Base-by-base conservation (phyloP, 2,113 vertebrate genomes). In the Hiodon tergisus region DNA sequence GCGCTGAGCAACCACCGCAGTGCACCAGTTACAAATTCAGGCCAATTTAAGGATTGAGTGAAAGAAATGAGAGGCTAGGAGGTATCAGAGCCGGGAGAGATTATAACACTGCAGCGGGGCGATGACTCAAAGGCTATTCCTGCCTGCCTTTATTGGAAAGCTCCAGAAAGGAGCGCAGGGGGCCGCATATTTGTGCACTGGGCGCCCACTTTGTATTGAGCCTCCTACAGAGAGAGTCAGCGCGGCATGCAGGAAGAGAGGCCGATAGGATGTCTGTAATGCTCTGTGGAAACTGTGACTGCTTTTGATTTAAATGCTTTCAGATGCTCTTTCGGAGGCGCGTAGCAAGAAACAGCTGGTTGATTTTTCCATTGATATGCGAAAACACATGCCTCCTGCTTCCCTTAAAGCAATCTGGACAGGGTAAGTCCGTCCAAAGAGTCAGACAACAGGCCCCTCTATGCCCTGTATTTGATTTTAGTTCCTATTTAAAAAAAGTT, bases 231-330 rank as follows among this genome's bases (percentile, higher is more conserved):
- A 79, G 87, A 65, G 47, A 77, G 83, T 81, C 86, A 68, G 72
- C 77, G 10, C 86, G 81, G 85, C 85, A 75, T 77, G 83, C 10
- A n/a, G 76, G 76, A 83, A 82, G 84, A 31, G 31, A 31, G 83
- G 85, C 87, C 82, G 84, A 81, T 82, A 87, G 89, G 91, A 92
- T 91, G 87, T 82, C 82, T 81, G 82, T 89, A 87, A 89, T 83
- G 85, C 79, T 69, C 79, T 82, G 84, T 90, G 89, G 89, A 92
- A 90, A 92, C 89, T 88, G 87, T 89, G 89, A 90, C 87, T 89
- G 89, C 82, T 87, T 88, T 87, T 81, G 86, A 87, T 88, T 89
- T 92, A 89, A 92, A 89, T 83, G 88, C 78, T 89, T 91, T 91
- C 90, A 91, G 88, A 90, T 92, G 89, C 83, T 81, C 81, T 78